These are phyloP conservation scores for Hycleus phaleratus DNA, from an alignment of 1,140 invertebrate genomes.

Conservation along the genomic window DNA sequence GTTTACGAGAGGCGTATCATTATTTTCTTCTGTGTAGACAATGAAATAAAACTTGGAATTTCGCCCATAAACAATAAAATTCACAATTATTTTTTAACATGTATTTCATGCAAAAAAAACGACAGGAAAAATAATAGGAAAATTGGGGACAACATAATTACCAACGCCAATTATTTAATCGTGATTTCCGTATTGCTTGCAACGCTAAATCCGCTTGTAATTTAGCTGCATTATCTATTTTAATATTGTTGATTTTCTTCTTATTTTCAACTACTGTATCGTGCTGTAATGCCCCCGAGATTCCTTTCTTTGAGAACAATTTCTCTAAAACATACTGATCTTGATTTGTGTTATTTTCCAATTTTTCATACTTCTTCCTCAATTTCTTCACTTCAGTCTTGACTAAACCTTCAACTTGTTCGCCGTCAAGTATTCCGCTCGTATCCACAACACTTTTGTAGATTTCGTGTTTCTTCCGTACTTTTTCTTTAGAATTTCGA, in stretches of 20 bases:
- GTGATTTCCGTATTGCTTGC: constrained; percentile 47
- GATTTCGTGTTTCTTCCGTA: constrained; percentile 33
- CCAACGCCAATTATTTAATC: constrained; percentile 40
- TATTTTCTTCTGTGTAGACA: neutral
- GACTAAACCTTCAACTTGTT: constrained; percentile 35
- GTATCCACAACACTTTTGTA: constrained; percentile 35
- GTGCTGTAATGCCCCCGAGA: constrained; percentile 51
- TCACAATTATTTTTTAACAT: no score
- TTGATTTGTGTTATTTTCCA: constrained; percentile 27
- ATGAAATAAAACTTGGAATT: no score
- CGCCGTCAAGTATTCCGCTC: constrained; percentile 34
- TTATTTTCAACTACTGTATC: constrained; percentile 48
- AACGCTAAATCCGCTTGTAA: constrained; percentile 45
- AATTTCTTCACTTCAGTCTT: constrained; percentile 32
- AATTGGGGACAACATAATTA: constrained; percentile 9
- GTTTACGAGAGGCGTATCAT: neutral
- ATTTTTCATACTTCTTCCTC: constrained; percentile 11
- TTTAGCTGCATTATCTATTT: constrained; percentile 43
- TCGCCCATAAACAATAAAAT: no score
- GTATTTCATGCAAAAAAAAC: neutral
- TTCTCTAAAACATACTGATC: constrained; percentile 52
- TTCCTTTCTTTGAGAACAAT: constrained; percentile 47
- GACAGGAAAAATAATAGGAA: neutral
- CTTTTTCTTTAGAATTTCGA: constrained; percentile 10
- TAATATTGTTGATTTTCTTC: constrained; percentile 41